These are phyloP conservation scores for Ammodytes dubius DNA, from an alignment of 2,113 vertebrate genomes.

Conservation along the genomic window DNA sequence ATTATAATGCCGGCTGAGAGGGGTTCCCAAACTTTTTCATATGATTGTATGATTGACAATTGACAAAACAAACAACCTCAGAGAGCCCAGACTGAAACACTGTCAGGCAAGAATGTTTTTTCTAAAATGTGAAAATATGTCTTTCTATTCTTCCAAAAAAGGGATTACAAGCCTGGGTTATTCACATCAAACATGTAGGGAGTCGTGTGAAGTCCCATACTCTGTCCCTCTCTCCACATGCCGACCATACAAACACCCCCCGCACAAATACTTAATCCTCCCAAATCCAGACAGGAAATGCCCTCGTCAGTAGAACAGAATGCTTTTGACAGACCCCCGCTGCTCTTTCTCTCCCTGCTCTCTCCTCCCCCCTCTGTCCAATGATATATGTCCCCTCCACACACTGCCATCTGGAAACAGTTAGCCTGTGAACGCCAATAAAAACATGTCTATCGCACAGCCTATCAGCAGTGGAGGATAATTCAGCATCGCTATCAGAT, in stretches of 20 bases:
- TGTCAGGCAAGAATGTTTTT: background rate
- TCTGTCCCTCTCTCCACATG: conserved; percentile 39
- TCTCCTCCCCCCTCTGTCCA: conserved; percentile 23
- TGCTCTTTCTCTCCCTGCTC: conserved; percentile 40
- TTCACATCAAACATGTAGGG: conserved; percentile 17
- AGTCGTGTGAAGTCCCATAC: conserved; percentile 22
- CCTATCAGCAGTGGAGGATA: conserved; percentile 42
- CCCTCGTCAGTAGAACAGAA: conserved; percentile 79
- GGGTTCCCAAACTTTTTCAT: no score
- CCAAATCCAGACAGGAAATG: conserved; percentile 82
- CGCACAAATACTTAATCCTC: conserved; percentile 71
- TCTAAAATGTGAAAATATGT: background rate
- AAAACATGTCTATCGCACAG: conserved; percentile 52
- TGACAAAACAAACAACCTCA: background rate
- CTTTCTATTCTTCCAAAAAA: background rate
- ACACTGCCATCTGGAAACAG: conserved; percentile 79
- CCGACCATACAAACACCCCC: conserved; percentile 47
- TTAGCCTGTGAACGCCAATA: conserved; percentile 75
- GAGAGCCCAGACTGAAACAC: background rate
- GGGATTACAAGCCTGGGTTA: background rate
- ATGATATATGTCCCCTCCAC: conserved; percentile 66
- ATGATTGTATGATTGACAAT: no score
- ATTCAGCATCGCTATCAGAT: conserved; percentile 5
- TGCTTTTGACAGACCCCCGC: conserved; percentile 74
- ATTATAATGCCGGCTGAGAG: no score